Evolutionary conservation across 2,888 invertebrate species (phyloP), one percentile per base, ranked within the genome.

Genomic region (Cheilosia grossa): DNA sequence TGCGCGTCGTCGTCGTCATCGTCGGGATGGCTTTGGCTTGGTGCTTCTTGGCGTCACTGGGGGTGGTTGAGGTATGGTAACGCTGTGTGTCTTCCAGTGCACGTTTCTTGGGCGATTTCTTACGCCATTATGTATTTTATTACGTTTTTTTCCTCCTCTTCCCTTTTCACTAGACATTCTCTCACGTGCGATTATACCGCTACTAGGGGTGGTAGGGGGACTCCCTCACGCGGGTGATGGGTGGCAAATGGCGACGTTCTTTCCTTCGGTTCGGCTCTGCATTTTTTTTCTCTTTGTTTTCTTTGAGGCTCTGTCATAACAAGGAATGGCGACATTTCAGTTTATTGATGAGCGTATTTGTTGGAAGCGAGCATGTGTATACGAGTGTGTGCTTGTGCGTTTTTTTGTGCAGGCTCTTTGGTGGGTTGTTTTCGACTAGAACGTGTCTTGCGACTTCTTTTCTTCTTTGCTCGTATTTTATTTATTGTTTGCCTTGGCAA

Each of bases 311-410:
- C 81, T 81, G 81, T 81, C 85, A 81, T 81, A 85, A 85, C 77
- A 85, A 75, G 72, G 81, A 85, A 81, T 81, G 81, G 80, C 81
- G 85, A 85, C 81, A 85, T 85, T 81, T 81, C 85, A 81, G 85
- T 85, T 85, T 85, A 85, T 85, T 85, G 85, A 85, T 85, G 81
- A 85, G 72, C 66, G 85, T 85, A 85, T 80, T 85, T 81, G 75
- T 72, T 70, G 44, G 70, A 44, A 40, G 19, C 40, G 47, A 42
- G 37, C 58, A 37, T 30, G 2, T 30, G 40, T 63, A 19, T 64
- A 27, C 47, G 66, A 49, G 40, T 17, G 44, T 24, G 4, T 51
- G n/a, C 15, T 13, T 69, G 19, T 42, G 15, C 33, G 6, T 6
- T 17, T 54, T 5, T 30, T 56, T 49, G 42, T 69, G 37, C 13